Base-by-base conservation (phyloP, 1,140 invertebrate species). In the Archegozetes longisetosus region DNA sequence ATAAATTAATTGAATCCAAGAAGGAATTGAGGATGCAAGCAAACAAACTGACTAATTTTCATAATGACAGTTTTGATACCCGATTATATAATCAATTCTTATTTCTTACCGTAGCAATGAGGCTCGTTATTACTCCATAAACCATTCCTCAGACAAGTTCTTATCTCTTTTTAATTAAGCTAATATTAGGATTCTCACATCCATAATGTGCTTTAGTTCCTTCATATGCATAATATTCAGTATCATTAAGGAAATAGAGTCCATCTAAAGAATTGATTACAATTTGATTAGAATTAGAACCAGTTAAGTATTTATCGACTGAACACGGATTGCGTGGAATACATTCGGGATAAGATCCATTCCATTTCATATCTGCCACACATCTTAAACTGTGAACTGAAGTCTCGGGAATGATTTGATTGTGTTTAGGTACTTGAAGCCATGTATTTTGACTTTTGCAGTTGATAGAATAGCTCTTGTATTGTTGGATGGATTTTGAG, bases 361-460 rank as follows among this genome's bases (percentile, higher is more conserved):
- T 58, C 57, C 57, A 58, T 3, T 49, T 27, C 57, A 58, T 58
- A 50, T 58, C 57, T n/a, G 24, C 48, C 24, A 53, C 50, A 25
- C 57, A 58, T 46, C 27, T 58, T 22, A 28, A 14, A 22, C 20
- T 9, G 40, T 50, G 22, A 3, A 27, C 2, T 40, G 32, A 6
- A 40, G 32, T 40, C 32, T 40, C 32, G n/a, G 49, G 49, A 20
- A 24, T 1, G 13, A 23, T 58, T 17, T 9, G 12, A 2, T 2
- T 24, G 47, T 48, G 13, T 2, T 23, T 22, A 13, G 54, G 6
- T 24, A 58, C 57, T 50, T 58, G 13, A 9, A 28, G 17, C 46
- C 48, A 58, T 6, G 49, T 20, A 20, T 52, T 51, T n/a, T n/a
- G n/a, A 24, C 28, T 26, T 3, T 14, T 20, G 24, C 57, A 58